Base-by-base conservation (phyloP, 2,113 vertebrate species). In the Vanacampus margaritifer region DNA sequence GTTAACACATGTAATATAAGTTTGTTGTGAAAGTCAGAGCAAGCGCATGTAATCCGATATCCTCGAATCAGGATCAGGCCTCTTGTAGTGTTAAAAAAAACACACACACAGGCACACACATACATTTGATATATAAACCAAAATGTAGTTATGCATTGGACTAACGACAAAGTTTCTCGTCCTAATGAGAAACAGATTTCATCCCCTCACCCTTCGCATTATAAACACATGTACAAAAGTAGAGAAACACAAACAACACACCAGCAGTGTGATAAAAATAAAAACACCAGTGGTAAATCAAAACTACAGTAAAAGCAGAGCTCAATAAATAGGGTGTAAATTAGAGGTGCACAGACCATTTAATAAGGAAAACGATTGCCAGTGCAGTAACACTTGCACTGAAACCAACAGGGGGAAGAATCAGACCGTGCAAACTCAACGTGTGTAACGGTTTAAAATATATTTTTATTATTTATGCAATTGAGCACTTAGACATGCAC, bases 1-100 rank as follows among this genome's bases (percentile, higher is more conserved):
- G 64, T 79, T 74, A 76, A 81, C 79, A 65, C 76, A 75, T 81
- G 61, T 70, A 76, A 74, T 16, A 16, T 32, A 2, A 57, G 12
- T 13, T 26, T 26, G 5, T 14, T 28, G 23, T 54, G 24, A 54
- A 54, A 54, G 51, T 26, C 23, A 54, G 51, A 12, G 11, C 6
- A 23, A n/a, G 13, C 23, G 26, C 21, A 51, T 24, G 5, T 1
- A 54, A 14, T 24, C 2, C 12, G 50, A 12, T 53, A 53, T 53
- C 17, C 21, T 23, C n/a, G 4, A 19, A 51, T 51, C n/a, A 23
- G 10, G 9, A 23, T n/a, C 48, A 23, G 21, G n/a, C 21, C 10
- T 23, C 19, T 9, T 51, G 24, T 54, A 54, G 23, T 32, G 1
- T 16, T 17, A 45, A 45, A 45, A 1, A 45, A 13, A 45, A 45